Evolutionary conservation across 1,140 invertebrate genomes (phyloP), one percentile per base, ranked within the genome.

Genomic region (Sycophila sp.): DNA sequence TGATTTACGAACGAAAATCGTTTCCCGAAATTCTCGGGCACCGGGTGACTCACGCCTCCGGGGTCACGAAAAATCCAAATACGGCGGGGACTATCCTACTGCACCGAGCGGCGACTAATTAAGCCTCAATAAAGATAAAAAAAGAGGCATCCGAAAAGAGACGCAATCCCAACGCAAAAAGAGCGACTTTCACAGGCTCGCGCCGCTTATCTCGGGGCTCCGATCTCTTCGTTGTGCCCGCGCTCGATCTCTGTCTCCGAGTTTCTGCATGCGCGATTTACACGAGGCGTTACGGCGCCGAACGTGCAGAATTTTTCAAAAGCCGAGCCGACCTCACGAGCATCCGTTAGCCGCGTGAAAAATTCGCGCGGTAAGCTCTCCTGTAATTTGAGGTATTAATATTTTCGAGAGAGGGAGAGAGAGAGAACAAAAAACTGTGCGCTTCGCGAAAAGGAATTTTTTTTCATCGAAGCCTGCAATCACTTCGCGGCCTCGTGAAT

Each of bases 161-260:
- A 60, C 34, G 45, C 59, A 69, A 60, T 60, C 66, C 34, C 66
- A 32, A 56, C 66, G 66, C 24, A 34, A 62, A 69, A 69, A 69
- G 66, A 53, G 56, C 56, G 40, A n/a, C 32, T 53, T 49, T 53
- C 32, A 32, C 55, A 34, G 5, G 36, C 22, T 24, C 55, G 13
- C 32, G 30, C 11, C 32, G 34, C 36, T 53, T 60, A 69, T 51
- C 56, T 60, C 34, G 34, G 17, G 26, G 42, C 34, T 62, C n/a
- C 56, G 34, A 69, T 69, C 66, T 60, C 34, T 45, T 45, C 36
- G 36, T 32, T 8, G 49, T 15, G 2, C n/a, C 40, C 51, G 7
- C 19, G 26, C 17, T 59, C 56, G 19, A 40, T 38, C 32, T 28
- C 13, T 24, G 28, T 40, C n/a, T 28, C 51, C 42, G 42, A 24